phyloP scores from a whole-genome alignment of 2,888 invertebrate species.

The Thymelicus lineola region DNA sequence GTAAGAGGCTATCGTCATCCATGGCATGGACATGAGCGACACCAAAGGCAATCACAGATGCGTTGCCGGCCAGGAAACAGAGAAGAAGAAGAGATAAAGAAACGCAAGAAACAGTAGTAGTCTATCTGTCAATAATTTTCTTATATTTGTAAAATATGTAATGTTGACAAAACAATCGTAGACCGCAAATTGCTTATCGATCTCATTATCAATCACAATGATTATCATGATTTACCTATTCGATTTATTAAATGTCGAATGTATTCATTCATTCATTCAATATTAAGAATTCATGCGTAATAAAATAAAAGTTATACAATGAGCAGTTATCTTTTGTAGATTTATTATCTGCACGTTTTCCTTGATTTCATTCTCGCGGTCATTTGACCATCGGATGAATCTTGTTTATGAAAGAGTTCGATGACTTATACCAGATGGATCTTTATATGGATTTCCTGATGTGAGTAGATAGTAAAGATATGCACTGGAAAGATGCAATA shows the following conservation, averaged over 20 bases:
- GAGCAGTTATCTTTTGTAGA: not conserved
- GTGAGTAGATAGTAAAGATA: conserved; percentile 21
- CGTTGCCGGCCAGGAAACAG: too few relatives aligned
- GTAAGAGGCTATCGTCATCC: too few relatives aligned
- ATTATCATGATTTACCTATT: not conserved
- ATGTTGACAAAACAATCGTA: too few relatives aligned
- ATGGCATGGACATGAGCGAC: too few relatives aligned
- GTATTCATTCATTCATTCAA: not conserved
- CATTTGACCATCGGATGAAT: conserved; percentile 26
- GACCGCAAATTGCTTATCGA: too few relatives aligned
- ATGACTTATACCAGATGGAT: conserved; percentile 11
- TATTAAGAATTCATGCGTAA: not conserved
- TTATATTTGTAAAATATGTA: too few relatives aligned
- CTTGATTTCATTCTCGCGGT: conserved; percentile 25
- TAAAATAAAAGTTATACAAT: conserved; percentile 2
- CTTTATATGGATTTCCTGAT: conserved; percentile 29
- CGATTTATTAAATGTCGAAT: not conserved
- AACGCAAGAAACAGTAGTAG: too few relatives aligned
- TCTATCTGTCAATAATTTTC: too few relatives aligned
- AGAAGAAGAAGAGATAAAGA: too few relatives aligned
- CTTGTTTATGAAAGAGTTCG: conserved; percentile 22
- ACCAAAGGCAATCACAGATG: too few relatives aligned
- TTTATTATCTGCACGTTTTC: conserved; percentile 17
- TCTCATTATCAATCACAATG: not conserved
- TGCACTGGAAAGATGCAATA: conserved; percentile 32